Evolutionary conservation across 2,113 vertebrate species (phyloP).

Genomic region (Isurus oxyrinchus): DNA sequence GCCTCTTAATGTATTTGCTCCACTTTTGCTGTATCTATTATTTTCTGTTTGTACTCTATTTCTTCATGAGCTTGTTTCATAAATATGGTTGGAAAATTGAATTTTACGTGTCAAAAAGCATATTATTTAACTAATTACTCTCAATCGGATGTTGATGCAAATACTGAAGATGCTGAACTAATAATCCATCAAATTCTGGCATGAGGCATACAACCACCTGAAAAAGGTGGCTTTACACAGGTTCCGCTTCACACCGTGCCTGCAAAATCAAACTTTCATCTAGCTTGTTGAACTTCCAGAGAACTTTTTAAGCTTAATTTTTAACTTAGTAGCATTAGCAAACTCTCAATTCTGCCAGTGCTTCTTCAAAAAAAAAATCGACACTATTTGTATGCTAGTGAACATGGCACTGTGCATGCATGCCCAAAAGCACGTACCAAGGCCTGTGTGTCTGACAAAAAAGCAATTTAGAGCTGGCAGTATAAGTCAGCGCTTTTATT

Average conservation of each 20-base stretch:
- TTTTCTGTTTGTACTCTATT: not conserved
- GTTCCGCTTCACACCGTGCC: not conserved
- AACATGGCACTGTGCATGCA: not conserved
- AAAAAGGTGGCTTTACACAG: not conserved
- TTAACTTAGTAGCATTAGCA: not conserved
- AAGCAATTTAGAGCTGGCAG: not conserved
- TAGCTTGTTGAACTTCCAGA: not conserved
- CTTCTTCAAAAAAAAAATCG: not conserved
- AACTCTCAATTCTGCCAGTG: not conserved
- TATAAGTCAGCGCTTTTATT: not conserved
- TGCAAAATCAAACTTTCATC: not conserved
- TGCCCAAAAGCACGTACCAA: slow-evolving; percentile 19
- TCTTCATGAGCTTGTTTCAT: not conserved
- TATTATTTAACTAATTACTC: not conserved
- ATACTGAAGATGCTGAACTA: not conserved
- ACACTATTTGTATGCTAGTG: not conserved
- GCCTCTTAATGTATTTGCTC: not conserved
- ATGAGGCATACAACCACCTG: not conserved
- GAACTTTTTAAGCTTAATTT: not conserved
- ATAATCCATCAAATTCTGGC: not conserved
- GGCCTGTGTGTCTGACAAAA: not conserved
- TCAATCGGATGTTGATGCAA: not conserved
- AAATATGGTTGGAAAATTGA: not conserved
- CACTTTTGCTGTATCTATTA: not conserved
- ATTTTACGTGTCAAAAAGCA: not conserved